These are phyloP conservation scores for Axis porcinus DNA, from an alignment of 2,113 vertebrate genomes.

Conservation along the genomic window DNA sequence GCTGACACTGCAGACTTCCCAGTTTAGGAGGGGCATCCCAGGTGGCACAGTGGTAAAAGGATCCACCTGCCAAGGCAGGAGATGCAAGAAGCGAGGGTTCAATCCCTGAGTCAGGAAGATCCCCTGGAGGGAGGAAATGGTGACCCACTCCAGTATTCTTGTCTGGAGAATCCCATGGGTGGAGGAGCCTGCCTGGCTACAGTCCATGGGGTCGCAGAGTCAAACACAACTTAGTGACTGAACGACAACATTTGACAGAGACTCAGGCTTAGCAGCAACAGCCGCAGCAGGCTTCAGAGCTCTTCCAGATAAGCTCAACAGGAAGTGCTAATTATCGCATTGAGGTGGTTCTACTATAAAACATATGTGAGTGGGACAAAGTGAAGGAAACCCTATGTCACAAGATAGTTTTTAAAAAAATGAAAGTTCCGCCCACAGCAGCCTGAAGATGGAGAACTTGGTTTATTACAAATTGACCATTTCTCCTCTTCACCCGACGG, in stretches of 20 bases:
- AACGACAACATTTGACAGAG: background rate
- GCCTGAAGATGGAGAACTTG: too few species aligned
- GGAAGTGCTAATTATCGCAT: background rate
- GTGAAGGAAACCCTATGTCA: background rate
- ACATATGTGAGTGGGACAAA: rapidly evolving
- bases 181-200: background rate
- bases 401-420: background rate
- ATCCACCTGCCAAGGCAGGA: background rate
- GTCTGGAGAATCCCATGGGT: background rate
- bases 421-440: too few species aligned
- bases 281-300: background rate
- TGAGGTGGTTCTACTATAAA: background rate
- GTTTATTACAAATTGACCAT: too few species aligned
- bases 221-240: background rate
- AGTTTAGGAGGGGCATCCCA: background rate
- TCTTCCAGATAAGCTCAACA: background rate
- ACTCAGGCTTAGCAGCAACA: background rate
- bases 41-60: background rate
- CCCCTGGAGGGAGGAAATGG: background rate
- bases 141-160: background rate
- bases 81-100: background rate
- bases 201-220: background rate
- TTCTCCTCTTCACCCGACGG: too few species aligned
- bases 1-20: background rate
- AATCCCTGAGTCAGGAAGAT: background rate